Base-by-base conservation (phyloP, 2,888 invertebrate genomes). In the Clusia tigrina region DNA sequence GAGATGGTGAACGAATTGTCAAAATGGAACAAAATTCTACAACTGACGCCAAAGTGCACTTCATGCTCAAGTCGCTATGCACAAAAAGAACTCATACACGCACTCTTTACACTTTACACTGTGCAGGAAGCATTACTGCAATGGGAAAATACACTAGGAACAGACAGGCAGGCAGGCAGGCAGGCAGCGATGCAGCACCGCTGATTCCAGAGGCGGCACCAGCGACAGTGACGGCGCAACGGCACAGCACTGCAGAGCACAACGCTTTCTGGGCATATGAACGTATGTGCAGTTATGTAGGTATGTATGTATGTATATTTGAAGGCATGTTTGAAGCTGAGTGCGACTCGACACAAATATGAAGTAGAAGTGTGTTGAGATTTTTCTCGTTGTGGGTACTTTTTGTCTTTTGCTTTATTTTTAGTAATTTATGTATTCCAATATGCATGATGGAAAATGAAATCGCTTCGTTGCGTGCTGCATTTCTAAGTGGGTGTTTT, bases 1-100 rank as follows among this genome's bases (percentile, higher is more conserved):
- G 23, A 56, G 54, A 26, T 23, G 60, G 54, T 53, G 63, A 54
- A 61, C 57, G 62, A 64, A 62, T 66, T 66, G 66, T 66, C 63
- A 57, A 64, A 66, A 62, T 61, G 66, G 59, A 64, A 46, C 66
- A 57, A 61, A 61, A 63, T 66, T 63, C 48, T 52, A 58, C 56
- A 64, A 59, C 58, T 59, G 60, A 64, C 63, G 55, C 63, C 51
- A 57, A 66, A 66, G 66, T 64, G 66, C 62, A 66, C 63, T 64
- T 66, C 54, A 61, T 60, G 59, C 63, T 63, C 59, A 63, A 66
- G 63, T 32, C 51, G 57, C 63, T 63, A 65, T 38, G 62, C 46
- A 63, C 48, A 17, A 18, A 46, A 38, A 57, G 24, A 23, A 37
- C 20, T 5, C 18, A 53, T 38, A 48, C n/a, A 42, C 22, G 48